Conservation (phyloP, 2,797 vertebrate species). For the Poeciliopsis gracilis region DNA sequence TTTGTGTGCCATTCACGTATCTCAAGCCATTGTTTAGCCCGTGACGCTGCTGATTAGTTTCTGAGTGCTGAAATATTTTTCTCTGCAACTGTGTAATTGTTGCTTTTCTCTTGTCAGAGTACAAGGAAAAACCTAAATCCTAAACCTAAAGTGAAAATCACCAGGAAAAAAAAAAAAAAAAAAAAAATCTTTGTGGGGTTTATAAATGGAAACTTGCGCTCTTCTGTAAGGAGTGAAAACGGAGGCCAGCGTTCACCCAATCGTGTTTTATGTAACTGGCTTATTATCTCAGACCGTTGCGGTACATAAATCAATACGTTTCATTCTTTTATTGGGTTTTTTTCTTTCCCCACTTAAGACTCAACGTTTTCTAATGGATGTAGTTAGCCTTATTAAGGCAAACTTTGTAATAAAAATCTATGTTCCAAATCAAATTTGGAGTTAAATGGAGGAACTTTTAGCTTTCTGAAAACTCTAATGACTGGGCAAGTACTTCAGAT, state of each 20-base stretch:
- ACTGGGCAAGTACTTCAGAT: neutral
- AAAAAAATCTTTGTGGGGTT: neutral
- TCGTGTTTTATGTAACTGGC: neutral
- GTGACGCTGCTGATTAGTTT: neutral
- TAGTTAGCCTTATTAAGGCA: neutral
- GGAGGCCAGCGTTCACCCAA: neutral
- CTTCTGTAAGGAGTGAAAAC: neutral
- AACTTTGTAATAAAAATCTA: neutral
- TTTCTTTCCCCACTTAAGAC: neutral
- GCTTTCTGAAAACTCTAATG: neutral
- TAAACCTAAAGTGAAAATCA: neutral
- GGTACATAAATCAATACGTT: neutral
- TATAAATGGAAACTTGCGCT: neutral
- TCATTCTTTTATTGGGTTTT: neutral
- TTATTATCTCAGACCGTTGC: neutral
- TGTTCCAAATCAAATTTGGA: slow-evolving; percentile 1
- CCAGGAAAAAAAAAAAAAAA: too few relatives aligned
- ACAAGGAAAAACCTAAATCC: neutral
- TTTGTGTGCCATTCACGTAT: too few relatives aligned
- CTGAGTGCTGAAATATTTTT: neutral
- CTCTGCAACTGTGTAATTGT: neutral
- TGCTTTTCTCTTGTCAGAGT: neutral
- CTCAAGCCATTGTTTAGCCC: too few relatives aligned
- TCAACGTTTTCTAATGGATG: neutral
- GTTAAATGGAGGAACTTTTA: neutral